Base-by-base conservation (phyloP, 2,797 vertebrate species). In the Margarornis squamiger region DNA sequence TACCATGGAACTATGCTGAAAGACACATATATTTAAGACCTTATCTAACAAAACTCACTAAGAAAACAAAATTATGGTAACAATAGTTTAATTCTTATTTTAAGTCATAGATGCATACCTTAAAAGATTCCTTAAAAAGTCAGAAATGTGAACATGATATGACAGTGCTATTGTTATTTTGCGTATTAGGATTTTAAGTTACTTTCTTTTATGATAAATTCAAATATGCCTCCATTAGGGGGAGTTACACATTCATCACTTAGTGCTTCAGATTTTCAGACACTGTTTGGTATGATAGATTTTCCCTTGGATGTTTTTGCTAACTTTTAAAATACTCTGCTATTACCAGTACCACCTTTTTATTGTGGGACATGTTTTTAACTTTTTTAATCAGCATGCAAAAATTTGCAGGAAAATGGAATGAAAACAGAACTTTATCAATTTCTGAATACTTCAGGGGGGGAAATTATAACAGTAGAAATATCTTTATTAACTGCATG, bases 141-240 rank as follows among this genome's bases (percentile, higher is more conserved):
- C 48, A 49, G 49, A 59, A 90, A 87, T 39, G 36, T 46, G 39
- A 61, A 73, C 45, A 13, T 39, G n/a, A 67, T 89, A 68, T 3
- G 14, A 23, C 26, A 58, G 36, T n/a, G 17, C 4, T 75, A 34
- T 17, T 83, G 67, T 9, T 86, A 54, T 82, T 80, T 72, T 73
- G 52, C 90, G 55, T 48, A 30, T 55, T 85, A 70, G 70, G 23
- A 39, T 58, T 88, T 87, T 43, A 38, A 86, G 67, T 86, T 94
- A 67, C 57, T 66, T 81, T 45, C 62, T 92, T 89, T 70, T 59
- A 91, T 68, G 74, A 81, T 88, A 92, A 92, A 95, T 97, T 96
- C 82, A 96, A 84, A 95, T 91, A 62, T 86, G 68, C 81, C 39
- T 96, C 96, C 96, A 96, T 97, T 97, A 97, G 94, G 94, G 94